A percentile compares a stretch with the other conserved stretches of the same genome.
These are phyloP conservation scores for Microtus pennsylvanicus DNA, from an alignment of 2,113 vertebrate genomes.

Conservation along the genomic window DNA sequence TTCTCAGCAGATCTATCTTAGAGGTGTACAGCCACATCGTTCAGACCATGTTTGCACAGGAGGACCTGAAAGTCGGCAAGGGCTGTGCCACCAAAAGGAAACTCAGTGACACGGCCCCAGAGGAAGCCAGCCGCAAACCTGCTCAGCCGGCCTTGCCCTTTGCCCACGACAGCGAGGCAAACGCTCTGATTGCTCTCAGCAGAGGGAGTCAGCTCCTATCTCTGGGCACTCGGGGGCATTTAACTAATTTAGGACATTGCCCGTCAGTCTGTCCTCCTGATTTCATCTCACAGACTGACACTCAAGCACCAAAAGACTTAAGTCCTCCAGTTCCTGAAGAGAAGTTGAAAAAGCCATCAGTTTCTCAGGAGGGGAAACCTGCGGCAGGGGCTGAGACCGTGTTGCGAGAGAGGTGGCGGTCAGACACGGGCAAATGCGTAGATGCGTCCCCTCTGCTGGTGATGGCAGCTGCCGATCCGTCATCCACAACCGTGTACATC, in stretches of 20 bases:
- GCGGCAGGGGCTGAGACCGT: not conserved
- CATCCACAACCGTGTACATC: conserved; percentile 87
- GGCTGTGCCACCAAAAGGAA: conserved; percentile 81
- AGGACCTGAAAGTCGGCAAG: conserved; percentile 47
- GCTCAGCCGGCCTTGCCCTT: conserved; percentile 58
- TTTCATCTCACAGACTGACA: conserved; percentile 17
- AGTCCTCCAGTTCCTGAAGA: not conserved
- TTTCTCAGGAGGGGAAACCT: not conserved
- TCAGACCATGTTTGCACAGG: conserved; percentile 71
- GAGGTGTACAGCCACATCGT: conserved; percentile 88
- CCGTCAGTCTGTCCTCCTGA: conserved; percentile 14
- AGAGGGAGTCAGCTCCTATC: conserved; percentile 82
- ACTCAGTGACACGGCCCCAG: conserved; percentile 25
- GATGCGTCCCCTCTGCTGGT: conserved; percentile 95
- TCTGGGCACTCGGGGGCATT: not conserved
- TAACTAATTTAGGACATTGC: conserved; percentile 42
- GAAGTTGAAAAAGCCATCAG: not conserved
- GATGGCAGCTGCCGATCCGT: conserved; percentile 55
- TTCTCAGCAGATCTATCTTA: conserved; percentile 90
- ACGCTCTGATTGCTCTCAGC: conserved; percentile 82
- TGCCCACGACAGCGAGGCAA: not conserved
- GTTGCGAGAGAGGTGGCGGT: conserved; percentile 90
- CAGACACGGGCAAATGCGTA: conserved; percentile 94
- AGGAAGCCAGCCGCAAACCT: conserved; percentile 63
- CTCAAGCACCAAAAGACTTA: conserved; percentile 35